These are phyloP conservation scores for Enoplolaimus lenunculus DNA, from an alignment of 2,888 invertebrate genomes.

Conservation along the genomic window DNA sequence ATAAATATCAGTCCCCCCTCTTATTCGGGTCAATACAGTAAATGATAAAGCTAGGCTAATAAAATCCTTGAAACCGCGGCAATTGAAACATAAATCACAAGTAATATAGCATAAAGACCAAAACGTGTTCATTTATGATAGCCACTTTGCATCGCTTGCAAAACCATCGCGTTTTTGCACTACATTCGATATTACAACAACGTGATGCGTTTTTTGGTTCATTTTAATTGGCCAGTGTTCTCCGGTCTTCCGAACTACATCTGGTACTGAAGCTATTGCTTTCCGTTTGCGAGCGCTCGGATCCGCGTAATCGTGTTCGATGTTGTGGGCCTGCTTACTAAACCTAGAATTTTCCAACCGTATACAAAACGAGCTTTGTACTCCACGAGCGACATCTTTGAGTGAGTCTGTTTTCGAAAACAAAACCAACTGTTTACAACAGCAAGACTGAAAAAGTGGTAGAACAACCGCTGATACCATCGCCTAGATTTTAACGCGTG, in stretches of 20 bases:
- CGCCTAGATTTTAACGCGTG: neutral
- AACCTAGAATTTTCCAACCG: neutral
- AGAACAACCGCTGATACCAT: conserved; percentile 5
- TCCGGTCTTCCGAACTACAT: neutral
- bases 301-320: neutral
- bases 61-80: too few relatives aligned
- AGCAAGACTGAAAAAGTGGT: conserved; percentile 10
- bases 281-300: neutral
- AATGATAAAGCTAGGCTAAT: too few relatives aligned
- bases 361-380: neutral
- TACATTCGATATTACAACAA: too few relatives aligned
- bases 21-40: too few relatives aligned
- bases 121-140: too few relatives aligned
- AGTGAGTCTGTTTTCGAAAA: neutral
- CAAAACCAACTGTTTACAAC: neutral
- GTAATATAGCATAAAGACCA: too few relatives aligned
- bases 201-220: too few relatives aligned
- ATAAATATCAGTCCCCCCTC: too few relatives aligned
- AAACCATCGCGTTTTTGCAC: too few relatives aligned
- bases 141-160: too few relatives aligned
- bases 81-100: too few relatives aligned
- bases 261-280: neutral
- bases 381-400: neutral
- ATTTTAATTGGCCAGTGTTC: neutral
- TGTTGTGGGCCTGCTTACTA: too few relatives aligned